These are phyloP conservation scores for Silurus asotus DNA, from an alignment of 2,113 vertebrate species.

Conservation along the genomic window DNA sequence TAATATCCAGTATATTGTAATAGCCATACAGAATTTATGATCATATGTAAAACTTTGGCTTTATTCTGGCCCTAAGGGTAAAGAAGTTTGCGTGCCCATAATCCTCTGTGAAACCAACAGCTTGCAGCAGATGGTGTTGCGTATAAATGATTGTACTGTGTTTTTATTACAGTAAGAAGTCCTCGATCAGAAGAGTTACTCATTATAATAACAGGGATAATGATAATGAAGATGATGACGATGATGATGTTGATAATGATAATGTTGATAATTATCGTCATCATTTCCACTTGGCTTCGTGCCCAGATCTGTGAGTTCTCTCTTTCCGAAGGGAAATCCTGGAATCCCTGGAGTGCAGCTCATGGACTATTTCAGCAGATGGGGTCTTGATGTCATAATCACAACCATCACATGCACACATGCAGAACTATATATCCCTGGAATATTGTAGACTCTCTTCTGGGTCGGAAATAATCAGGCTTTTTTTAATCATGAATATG, in stretches of 20 bases:
- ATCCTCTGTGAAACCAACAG: background rate
- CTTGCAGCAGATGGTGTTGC: background rate
- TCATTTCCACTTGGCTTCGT: background rate
- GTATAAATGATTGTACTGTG: too few relatives aligned
- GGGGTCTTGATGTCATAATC: conserved; percentile 37
- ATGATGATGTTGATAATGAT: background rate
- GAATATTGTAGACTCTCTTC: conserved; percentile 59
- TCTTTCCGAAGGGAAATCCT: conserved; percentile 3
- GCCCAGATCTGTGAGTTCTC: conserved; percentile 13
- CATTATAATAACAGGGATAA: background rate
- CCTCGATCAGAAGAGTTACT: too few relatives aligned
- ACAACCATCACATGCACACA: background rate
- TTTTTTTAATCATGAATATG: too few relatives aligned
- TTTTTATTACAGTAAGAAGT: too few relatives aligned
- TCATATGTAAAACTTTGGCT: too few relatives aligned
- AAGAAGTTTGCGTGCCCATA: background rate
- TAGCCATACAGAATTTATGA: too few relatives aligned
- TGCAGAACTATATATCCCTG: background rate
- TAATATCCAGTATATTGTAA: too few relatives aligned
- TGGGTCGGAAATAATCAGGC: too few relatives aligned
- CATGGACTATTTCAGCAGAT: conserved; percentile 30
- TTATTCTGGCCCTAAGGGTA: too few relatives aligned
- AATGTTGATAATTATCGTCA: conserved; percentile 2
- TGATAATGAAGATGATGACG: background rate
- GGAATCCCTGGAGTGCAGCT: conserved; percentile 29